Base-by-base conservation (phyloP, 1,140 invertebrate genomes). In the Octopus sinensis region DNA sequence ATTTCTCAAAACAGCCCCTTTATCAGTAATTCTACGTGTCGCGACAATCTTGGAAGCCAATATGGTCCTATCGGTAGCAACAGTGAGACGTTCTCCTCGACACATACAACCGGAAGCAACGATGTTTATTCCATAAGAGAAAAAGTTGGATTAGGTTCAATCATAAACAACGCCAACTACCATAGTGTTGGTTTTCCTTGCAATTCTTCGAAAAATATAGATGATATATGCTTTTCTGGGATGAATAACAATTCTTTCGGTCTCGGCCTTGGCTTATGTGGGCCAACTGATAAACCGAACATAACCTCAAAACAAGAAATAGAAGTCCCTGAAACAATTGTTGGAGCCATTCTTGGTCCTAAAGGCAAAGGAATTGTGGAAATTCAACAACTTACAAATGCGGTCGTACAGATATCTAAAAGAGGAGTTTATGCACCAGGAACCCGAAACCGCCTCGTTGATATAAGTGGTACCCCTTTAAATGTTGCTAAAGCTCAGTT, bases 321-420 rank as follows among this genome's bases (percentile, higher is more conserved):
- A 88, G 96, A 98, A 93, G 96, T 98, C 90, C 94, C 96, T 82
- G 97, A 94, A 85, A 92, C 92, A 92, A 97, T 98, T 92, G 96
- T 98, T 88, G 97, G 97, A 89, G 97, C 97, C 89, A 97, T 99
- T 89, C 93, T 99, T 90, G 97, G 96, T 92, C 97, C 96, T 86
- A 96, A 96, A 89, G 97, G 97, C 83, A 95, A 96, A 91, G 95
- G 96, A 90, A 94, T 99, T 89, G 95, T 97, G 88, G 97, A 98
- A 93, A 97, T 99, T 91, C 97, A 98, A 93, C 95, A 97, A 91
- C 93, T 96, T 90, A 97, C 96, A 90, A 96, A 96, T 90, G 96
- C 97, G 89, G 97, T 95, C 92, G 97, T 99, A 91, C 97, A 98
- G 93, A 98, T 99, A 91, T 98, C 96, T 85, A 98, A 99, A 93